Percentiles rank a stretch among this genome's conserved stretches.
Evolutionary conservation across 2,797 vertebrate species (phyloP).

Genomic region (Myoxocephalus aenaeus): DNA sequence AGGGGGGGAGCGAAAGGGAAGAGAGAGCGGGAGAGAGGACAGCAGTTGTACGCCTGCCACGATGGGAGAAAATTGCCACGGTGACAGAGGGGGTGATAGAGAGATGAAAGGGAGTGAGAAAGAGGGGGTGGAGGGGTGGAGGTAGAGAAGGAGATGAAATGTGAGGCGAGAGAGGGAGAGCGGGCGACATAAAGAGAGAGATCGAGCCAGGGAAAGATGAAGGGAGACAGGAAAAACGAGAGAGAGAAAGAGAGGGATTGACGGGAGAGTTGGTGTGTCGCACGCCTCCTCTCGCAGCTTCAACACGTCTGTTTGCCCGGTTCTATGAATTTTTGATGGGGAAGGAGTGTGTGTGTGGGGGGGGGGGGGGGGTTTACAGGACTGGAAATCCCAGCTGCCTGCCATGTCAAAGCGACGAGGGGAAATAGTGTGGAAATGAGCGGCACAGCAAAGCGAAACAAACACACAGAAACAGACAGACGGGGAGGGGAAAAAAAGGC

Average conservation of each 20-base stretch:
- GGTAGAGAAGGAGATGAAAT: conserved; percentile 59
- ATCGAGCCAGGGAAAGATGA: conserved; percentile 63
- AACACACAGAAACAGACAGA: conserved; percentile 50
- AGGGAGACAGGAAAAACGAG: conserved; percentile 67
- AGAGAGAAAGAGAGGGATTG: conserved; percentile 55
- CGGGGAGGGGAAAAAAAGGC: neutral
- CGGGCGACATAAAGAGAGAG: conserved; percentile 58
- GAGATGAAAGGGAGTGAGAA: conserved; percentile 72
- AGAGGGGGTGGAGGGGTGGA: neutral
- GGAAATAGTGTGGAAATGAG: conserved; percentile 59
- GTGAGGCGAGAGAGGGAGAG: conserved; percentile 51
- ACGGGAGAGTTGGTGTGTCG: conserved; percentile 57
- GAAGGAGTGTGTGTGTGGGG: too few relatives aligned
- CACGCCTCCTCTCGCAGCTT: conserved; percentile 41
- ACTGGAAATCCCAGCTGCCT: conserved; percentile 69
- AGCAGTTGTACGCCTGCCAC: conserved; percentile 63
- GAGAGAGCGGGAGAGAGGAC: conserved; percentile 47
- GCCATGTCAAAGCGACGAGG: conserved; percentile 62
- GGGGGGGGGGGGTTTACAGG: conserved; percentile 51
- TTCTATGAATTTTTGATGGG: conserved; percentile 80
- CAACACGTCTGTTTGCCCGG: conserved; percentile 56
- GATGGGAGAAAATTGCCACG: conserved; percentile 78
- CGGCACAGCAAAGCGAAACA: conserved; percentile 55
- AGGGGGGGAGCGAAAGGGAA: conserved; percentile 21
- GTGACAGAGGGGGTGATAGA: conserved; percentile 74